These are phyloP conservation scores for Calyptommatus sinebrachiatus DNA, from an alignment of 2,113 vertebrate genomes.

Conservation along the genomic window DNA sequence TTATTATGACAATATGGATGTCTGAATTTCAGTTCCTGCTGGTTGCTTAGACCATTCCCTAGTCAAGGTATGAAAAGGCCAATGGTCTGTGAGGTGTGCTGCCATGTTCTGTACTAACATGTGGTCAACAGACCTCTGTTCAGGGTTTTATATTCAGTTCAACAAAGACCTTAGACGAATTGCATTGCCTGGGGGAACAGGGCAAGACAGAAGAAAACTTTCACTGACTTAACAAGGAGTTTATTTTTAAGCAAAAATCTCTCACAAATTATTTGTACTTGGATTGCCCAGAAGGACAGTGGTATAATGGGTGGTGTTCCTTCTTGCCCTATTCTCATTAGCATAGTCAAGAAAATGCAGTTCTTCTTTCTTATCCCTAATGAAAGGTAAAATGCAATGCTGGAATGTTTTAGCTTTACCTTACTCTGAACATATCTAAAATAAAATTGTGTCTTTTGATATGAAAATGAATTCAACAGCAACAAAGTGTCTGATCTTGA, in stretches of 20 bases:
- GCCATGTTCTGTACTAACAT: too few relatives aligned
- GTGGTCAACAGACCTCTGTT: too few relatives aligned
- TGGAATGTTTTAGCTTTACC: not conserved
- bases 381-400: not conserved
- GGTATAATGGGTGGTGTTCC: not conserved
- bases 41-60: too few relatives aligned
- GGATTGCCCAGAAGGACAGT: not conserved
- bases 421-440: slow-evolving; percentile 8
- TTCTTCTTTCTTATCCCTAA: not conserved
- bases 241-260: not conserved
- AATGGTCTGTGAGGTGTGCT: too few relatives aligned
- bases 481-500: not conserved
- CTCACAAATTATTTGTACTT: not conserved
- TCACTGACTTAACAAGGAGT: too few relatives aligned
- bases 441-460: not conserved
- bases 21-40: too few relatives aligned
- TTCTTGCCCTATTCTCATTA: not conserved
- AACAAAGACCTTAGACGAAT: too few relatives aligned
- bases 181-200: too few relatives aligned
- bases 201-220: too few relatives aligned
- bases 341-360: not conserved
- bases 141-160: too few relatives aligned
- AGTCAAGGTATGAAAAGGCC: too few relatives aligned
- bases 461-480: not conserved
- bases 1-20: too few relatives aligned